These are phyloP conservation scores for Umimayanthus chanpuru DNA, from an alignment of 92 coral and sea anemone genomes.

Conservation along the genomic window DNA sequence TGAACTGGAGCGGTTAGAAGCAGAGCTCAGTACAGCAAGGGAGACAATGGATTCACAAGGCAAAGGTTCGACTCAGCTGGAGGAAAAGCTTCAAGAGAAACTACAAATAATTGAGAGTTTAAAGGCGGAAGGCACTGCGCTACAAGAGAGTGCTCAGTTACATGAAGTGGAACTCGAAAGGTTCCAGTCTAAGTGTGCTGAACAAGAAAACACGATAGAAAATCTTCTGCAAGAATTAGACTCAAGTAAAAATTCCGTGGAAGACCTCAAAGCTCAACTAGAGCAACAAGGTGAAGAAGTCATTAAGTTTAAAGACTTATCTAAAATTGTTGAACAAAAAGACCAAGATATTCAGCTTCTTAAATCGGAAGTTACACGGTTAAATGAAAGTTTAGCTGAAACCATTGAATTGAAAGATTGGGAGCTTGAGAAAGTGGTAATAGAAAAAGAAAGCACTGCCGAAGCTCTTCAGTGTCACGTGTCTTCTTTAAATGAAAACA, in stretches of 20 bases:
- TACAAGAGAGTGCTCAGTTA: constrained; percentile 57
- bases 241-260: constrained; percentile 28
- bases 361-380: constrained; percentile 43
- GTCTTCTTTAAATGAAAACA: constrained; percentile 63
- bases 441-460: constrained; percentile 47
- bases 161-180: constrained; percentile 41
- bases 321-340: constrained; percentile 47
- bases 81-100: constrained; percentile 67
- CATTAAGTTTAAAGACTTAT: constrained; percentile 46
- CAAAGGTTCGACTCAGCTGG: constrained; percentile 50
- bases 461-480: constrained; percentile 54
- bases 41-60: constrained; percentile 54
- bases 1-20: constrained; percentile 60
- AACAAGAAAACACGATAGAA: constrained; percentile 54
- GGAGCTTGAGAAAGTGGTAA: constrained; percentile 40
- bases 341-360: constrained; percentile 43
- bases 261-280: constrained; percentile 48
- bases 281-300: constrained; percentile 65
- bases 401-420: constrained; percentile 47
- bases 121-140: constrained; percentile 53
- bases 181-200: constrained; percentile 40
- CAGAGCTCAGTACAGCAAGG: constrained; percentile 47
- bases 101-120: constrained; percentile 49
- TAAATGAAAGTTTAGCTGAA: constrained; percentile 43
- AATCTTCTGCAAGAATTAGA: constrained; percentile 51